A percentile compares a stretch with the other conserved stretches of the same genome.
Evolutionary conservation across 2,797 vertebrate species (phyloP).

Genomic region (Toxotes lorentzi): DNA sequence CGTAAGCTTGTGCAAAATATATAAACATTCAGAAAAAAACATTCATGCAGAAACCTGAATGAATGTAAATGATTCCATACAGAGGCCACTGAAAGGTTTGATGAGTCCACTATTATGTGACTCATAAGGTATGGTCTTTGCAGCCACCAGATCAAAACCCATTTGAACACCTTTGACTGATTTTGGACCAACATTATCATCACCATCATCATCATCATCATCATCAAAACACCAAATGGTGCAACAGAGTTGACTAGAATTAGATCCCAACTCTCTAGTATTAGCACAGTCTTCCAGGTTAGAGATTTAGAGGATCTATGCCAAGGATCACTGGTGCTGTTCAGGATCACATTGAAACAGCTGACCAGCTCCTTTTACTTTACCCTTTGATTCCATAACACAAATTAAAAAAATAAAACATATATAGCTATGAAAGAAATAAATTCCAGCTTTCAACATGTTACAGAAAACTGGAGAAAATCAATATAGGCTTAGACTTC

Average conservation of each 20-base stretch:
- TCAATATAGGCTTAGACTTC: background rate
- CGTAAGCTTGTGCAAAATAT: background rate
- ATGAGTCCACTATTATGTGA: background rate
- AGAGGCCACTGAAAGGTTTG: background rate
- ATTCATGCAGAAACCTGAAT: background rate
- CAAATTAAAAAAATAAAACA: background rate
- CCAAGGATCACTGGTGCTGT: too few species aligned
- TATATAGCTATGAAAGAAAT: background rate
- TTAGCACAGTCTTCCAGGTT: too few species aligned
- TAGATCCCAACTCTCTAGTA: too few species aligned
- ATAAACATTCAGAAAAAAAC: background rate
- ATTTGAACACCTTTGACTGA: background rate
- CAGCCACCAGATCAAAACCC: background rate
- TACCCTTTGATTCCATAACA: background rate
- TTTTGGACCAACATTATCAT: background rate
- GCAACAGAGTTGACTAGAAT: background rate
- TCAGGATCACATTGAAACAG: background rate
- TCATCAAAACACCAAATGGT: background rate
- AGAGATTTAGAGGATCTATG: background rate
- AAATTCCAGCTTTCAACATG: background rate
- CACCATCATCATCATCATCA: background rate
- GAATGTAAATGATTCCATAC: background rate
- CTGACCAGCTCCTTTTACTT: background rate
- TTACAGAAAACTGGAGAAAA: constrained; percentile 27
- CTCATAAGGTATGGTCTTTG: background rate